These are phyloP conservation scores for Florisuga fusca DNA, from an alignment of 2,797 vertebrate species.

Conservation along the genomic window DNA sequence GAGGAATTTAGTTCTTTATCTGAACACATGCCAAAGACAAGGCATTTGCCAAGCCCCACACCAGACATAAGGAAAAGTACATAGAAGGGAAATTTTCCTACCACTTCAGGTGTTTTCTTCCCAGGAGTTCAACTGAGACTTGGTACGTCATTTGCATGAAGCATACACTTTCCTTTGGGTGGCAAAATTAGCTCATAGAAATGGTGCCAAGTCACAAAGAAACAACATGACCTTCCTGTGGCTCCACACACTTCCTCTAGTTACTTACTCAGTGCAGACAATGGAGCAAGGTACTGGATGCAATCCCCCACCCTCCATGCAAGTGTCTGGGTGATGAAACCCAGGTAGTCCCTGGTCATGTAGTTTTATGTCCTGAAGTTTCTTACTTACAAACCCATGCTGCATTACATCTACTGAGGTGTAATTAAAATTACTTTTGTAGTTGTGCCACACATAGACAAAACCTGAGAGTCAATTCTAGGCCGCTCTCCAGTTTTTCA, in stretches of 20 bases:
- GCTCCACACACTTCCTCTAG: background rate
- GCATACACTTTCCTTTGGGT: background rate
- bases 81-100: background rate
- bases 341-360: background rate
- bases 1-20: background rate
- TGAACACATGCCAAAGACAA: background rate
- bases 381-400: background rate
- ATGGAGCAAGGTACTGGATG: background rate
- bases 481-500: background rate
- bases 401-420: background rate
- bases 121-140: background rate
- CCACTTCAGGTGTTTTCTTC: background rate
- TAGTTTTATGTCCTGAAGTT: background rate
- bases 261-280: background rate
- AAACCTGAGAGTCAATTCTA: background rate
- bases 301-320: fast-evolving
- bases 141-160: background rate
- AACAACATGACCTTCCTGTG: background rate
- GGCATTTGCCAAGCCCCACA: background rate
- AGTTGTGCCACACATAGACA: background rate
- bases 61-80: background rate
- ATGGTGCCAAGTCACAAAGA: background rate
- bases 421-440: background rate
- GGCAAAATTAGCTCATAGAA: background rate
- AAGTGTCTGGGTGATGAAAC: background rate